These are phyloP conservation scores for Nanorana parkeri DNA, from an alignment of 2,113 vertebrate species.

Conservation along the genomic window DNA sequence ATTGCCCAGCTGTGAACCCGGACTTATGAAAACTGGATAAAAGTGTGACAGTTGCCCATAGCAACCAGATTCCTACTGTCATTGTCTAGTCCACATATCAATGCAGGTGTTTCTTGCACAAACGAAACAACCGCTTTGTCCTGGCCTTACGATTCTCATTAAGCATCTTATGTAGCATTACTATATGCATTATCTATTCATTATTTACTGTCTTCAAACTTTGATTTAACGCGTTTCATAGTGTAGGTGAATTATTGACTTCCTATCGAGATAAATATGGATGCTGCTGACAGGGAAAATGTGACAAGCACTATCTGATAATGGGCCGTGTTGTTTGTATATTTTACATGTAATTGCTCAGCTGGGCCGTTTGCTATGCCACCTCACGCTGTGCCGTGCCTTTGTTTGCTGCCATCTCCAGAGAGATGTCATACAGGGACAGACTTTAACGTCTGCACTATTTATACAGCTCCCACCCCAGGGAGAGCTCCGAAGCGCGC, in stretches of 20 bases:
- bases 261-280: background rate
- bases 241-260: background rate
- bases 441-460: conserved; percentile 47
- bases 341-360: conserved; percentile 25
- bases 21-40: too few species aligned
- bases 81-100: too few species aligned
- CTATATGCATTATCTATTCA: too few species aligned
- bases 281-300: background rate
- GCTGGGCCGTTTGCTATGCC: conserved; percentile 10
- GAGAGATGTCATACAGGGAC: conserved; percentile 42
- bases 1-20: too few species aligned
- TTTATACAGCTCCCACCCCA: conserved; percentile 43
- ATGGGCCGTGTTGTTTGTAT: conserved; percentile 18
- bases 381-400: conserved; percentile 14
- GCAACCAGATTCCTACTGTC: too few species aligned
- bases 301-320: background rate
- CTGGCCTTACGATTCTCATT: too few species aligned
- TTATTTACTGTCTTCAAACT: too few species aligned
- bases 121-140: too few species aligned
- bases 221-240: too few species aligned
- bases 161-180: too few species aligned
- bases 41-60: too few species aligned
- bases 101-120: too few species aligned
- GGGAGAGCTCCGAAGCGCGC: background rate
- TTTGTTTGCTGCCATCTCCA: conserved; percentile 27